These are phyloP conservation scores for Torymus auratus DNA, from an alignment of 2,888 invertebrate species.

Conservation along the genomic window DNA sequence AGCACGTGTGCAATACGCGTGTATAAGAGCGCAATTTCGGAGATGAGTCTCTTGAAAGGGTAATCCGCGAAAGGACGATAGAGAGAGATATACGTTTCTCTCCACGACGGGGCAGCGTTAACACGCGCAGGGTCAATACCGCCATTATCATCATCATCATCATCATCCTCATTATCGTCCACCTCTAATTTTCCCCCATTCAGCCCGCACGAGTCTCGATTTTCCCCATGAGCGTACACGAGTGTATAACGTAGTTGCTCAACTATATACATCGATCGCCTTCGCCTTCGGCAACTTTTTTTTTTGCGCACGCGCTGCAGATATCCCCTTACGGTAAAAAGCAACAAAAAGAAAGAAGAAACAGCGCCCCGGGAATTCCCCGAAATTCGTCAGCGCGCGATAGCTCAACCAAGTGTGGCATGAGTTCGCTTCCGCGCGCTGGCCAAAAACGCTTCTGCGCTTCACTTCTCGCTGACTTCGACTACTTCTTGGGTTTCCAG, in stretches of 20 bases:
- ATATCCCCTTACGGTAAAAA: constrained; percentile 16
- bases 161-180: constrained; percentile 26
- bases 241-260: too few relatives aligned
- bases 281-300: not conserved
- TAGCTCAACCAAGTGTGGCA: not conserved
- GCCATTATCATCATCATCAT: constrained; percentile 34
- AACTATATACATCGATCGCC: not conserved
- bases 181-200: constrained; percentile 40
- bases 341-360: not conserved
- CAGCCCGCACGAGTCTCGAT: not conserved
- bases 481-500: constrained; percentile 37
- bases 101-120: too few relatives aligned
- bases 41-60: constrained; percentile 26
- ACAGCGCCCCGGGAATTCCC: constrained; percentile 16
- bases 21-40: constrained; percentile 35
- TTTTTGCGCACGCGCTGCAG: not conserved
- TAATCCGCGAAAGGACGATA: not conserved
- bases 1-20: too few relatives aligned
- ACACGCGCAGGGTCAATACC: constrained; percentile 25
- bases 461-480: constrained; percentile 27
- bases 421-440: constrained; percentile 18
- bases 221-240: not conserved
- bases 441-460: constrained; percentile 22
- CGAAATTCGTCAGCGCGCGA: constrained; percentile 27
- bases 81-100: too few relatives aligned